Evolutionary conservation across 2,888 invertebrate genomes (phyloP).

Genomic region (Rosalia funebris): DNA sequence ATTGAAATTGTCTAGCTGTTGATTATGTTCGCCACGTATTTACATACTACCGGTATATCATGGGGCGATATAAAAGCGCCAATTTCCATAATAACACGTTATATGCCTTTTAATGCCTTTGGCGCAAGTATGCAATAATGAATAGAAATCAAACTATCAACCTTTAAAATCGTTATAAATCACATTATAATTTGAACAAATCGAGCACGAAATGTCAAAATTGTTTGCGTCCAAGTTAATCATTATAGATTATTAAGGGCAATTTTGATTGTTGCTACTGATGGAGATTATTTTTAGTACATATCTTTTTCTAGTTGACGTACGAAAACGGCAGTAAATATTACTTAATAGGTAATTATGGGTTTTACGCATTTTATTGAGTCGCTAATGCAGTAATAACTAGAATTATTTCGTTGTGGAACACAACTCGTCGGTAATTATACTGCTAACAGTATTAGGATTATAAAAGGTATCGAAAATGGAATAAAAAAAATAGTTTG

Average conservation of each 20-base stretch:
- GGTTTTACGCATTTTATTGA: background rate
- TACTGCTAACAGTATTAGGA: background rate
- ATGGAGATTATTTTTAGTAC: background rate
- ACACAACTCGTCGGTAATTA: background rate
- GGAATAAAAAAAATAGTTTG: no score
- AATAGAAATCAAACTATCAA: slow-evolving; percentile 40
- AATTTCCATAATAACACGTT: slow-evolving; percentile 33
- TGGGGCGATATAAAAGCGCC: slow-evolving; percentile 14
- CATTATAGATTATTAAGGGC: slow-evolving; percentile 24
- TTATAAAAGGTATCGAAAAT: no score
- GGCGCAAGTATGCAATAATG: slow-evolving; percentile 32
- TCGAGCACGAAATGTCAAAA: slow-evolving; percentile 48
- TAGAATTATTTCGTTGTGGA: background rate
- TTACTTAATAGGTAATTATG: slow-evolving; percentile 4
- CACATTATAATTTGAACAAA: slow-evolving; percentile 38
- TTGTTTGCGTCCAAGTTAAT: slow-evolving; percentile 36
- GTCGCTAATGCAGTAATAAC: slow-evolving; percentile 7
- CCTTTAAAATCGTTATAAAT: slow-evolving; percentile 42
- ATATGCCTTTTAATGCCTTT: slow-evolving; percentile 34
- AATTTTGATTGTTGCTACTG: background rate
- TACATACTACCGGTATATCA: background rate
- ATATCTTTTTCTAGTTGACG: slow-evolving; percentile 3
- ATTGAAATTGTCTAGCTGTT: no score
- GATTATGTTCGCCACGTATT: no score
- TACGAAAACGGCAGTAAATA: slow-evolving; percentile 2